A percentile compares a stretch with the other conserved stretches of the same genome.
phyloP scores from a whole-genome alignment of 1,140 invertebrate genomes.

The Tetranychus urticae region DNA sequence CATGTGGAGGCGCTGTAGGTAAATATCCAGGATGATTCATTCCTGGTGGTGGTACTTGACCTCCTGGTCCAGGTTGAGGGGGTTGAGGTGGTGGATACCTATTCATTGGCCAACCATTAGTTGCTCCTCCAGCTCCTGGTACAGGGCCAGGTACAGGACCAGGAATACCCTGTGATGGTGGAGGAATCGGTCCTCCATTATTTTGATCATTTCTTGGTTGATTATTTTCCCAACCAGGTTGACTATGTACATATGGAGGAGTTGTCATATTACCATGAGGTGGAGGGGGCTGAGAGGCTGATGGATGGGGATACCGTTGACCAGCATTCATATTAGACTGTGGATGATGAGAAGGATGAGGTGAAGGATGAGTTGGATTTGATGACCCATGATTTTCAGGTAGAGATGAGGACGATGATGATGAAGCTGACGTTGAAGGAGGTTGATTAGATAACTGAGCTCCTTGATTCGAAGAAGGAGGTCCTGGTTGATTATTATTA shows the following conservation, averaged over 20 bases:
- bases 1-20: neutral
- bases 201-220: neutral
- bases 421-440: neutral
- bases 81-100: slow-evolving; percentile 2
- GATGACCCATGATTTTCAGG: slow-evolving; percentile 16
- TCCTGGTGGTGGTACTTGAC: neutral
- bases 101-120: slow-evolving; percentile 1
- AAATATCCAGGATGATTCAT: neutral
- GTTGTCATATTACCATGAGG: neutral
- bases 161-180: neutral
- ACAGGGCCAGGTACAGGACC: neutral
- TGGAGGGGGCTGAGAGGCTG: neutral
- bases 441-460: slow-evolving; percentile 8
- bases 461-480: no score
- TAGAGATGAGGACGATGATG: slow-evolving; percentile 1
- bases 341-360: neutral
- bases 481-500: no score
- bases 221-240: neutral
- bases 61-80: neutral
- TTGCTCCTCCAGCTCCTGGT: slow-evolving; percentile 6
- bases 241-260: neutral
- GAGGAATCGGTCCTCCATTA: neutral
- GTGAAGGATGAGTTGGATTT: neutral
- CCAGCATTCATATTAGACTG: neutral
- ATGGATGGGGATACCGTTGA: neutral